Conservation (phyloP, 2,113 vertebrate species). For the Struthidea cinerea region DNA sequence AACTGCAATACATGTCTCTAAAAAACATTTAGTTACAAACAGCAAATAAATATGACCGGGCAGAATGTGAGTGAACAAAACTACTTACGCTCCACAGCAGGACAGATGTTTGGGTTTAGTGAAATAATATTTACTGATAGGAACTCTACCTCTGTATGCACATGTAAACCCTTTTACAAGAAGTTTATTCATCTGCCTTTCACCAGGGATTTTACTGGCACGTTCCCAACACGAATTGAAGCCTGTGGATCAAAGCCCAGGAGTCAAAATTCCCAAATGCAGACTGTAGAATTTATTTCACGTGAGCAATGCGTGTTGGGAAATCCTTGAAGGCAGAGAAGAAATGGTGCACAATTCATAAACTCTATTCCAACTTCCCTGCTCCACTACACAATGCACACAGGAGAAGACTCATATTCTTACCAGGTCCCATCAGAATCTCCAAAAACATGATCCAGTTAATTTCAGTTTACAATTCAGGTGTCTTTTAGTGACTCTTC, state of each 20-base stretch:
- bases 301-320: neutral
- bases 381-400: neutral
- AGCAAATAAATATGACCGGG: neutral
- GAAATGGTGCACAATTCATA: neutral
- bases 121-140: slow-evolving; percentile 23
- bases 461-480: neutral
- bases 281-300: neutral
- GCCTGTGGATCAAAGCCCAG: neutral
- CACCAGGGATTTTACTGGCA: neutral
- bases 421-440: neutral
- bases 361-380: neutral
- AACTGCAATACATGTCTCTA: neutral
- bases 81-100: neutral
- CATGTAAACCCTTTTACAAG: neutral
- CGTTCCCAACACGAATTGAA: neutral
- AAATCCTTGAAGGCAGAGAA: neutral
- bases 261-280: neutral
- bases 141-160: neutral
- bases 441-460: neutral
- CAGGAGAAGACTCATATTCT: neutral
- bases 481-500: slow-evolving; percentile 17
- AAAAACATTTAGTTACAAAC: neutral
- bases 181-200: neutral
- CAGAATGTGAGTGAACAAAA: neutral
- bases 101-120: neutral